Conservation (phyloP, 2,888 invertebrate species). For the Callyntrura sp. region DNA sequence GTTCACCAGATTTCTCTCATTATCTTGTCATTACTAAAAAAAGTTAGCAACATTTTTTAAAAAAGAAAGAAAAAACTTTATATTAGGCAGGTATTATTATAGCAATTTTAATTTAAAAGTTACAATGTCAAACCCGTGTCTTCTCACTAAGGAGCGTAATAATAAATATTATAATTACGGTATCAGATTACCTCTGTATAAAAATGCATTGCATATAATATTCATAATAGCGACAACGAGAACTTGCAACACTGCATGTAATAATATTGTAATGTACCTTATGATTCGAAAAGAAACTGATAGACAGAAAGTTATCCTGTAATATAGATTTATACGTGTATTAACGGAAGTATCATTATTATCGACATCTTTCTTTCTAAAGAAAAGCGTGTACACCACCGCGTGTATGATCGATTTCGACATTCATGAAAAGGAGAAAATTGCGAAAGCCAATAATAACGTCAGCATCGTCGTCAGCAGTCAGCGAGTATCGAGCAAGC, state of each 20-base stretch:
- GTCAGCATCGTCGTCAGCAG: background rate
- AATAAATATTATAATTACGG: background rate
- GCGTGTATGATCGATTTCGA: background rate
- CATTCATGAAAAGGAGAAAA: background rate
- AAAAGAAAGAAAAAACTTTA: background rate
- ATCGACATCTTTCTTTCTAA: constrained; percentile 40
- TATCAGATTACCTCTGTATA: background rate
- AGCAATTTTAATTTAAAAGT: background rate
- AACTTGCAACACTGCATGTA: background rate
- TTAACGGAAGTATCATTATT: background rate
- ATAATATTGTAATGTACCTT: constrained; percentile 56
- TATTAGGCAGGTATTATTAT: background rate
- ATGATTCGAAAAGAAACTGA: background rate
- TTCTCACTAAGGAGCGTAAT: constrained; percentile 11
- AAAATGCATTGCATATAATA: background rate
- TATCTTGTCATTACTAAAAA: background rate
- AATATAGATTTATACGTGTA: constrained; percentile 2
- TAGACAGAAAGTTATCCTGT: constrained; percentile 20
- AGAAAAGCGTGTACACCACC: constrained; percentile 1
- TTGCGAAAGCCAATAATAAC: background rate
- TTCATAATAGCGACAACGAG: too few species aligned
- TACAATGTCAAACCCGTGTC: constrained; percentile 12
- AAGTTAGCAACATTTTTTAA: background rate
- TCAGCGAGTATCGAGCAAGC: constrained; percentile 10
- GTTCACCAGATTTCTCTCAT: constrained; percentile 19